A percentile compares a stretch with the other conserved stretches of the same genome.
These are phyloP conservation scores for Coregonus suidteri DNA, from an alignment of 2,797 vertebrate genomes.

Conservation along the genomic window DNA sequence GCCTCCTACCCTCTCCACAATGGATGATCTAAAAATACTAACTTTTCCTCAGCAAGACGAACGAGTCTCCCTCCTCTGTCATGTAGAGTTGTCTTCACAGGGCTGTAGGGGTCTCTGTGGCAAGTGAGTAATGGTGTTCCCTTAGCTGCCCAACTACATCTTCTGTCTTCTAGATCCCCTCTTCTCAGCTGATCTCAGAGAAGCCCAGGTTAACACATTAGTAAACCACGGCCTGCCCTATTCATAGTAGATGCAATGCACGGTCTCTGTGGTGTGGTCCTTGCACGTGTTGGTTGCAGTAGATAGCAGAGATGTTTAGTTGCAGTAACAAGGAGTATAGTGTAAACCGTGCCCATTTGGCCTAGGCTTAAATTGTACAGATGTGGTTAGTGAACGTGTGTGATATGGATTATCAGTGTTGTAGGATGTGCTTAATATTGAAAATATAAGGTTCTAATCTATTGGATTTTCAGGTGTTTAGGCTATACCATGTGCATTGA, in stretches of 20 bases:
- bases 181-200: neutral
- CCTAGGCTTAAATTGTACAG: neutral
- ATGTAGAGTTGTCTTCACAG: neutral
- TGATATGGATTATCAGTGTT: neutral
- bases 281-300: neutral
- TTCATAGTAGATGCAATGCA: neutral
- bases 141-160: neutral
- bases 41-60: neutral
- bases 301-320: neutral
- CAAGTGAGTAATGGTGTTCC: neutral
- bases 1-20: constrained; percentile 17
- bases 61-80: neutral
- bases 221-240: neutral
- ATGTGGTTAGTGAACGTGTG: neutral
- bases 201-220: neutral
- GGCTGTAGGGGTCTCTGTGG: neutral
- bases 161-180: neutral
- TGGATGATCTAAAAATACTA: constrained; percentile 34
- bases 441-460: neutral
- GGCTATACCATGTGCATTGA: neutral
- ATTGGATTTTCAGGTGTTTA: neutral
- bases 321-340: neutral
- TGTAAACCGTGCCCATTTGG: neutral
- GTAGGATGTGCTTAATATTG: neutral
- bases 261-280: neutral